These are phyloP conservation scores for Irena cyanogastra DNA, from an alignment of 2,113 vertebrate species.

Conservation along the genomic window DNA sequence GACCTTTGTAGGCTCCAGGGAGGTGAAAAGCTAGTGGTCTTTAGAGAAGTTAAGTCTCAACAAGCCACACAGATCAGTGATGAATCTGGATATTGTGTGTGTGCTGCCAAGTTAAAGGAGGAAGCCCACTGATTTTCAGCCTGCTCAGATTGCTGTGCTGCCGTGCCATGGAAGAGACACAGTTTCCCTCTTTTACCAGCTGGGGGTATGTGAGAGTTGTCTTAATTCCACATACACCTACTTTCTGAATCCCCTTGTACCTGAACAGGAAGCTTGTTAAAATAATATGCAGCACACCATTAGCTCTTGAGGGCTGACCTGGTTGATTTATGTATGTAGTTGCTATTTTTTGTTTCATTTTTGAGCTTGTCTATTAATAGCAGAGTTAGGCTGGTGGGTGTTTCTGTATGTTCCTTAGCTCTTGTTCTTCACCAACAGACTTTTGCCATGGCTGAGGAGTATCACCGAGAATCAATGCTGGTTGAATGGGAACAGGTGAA, in stretches of 20 bases:
- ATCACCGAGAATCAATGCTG: constrained; percentile 96
- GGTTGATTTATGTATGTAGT: background rate
- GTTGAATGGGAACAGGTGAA: constrained; percentile 99
- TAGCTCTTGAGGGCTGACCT: background rate
- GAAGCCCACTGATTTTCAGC: background rate
- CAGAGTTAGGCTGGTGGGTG: background rate
- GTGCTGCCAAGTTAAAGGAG: background rate
- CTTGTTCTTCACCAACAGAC: constrained; percentile 73
- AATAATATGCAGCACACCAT: background rate
- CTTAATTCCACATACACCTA: background rate
- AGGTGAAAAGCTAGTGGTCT: background rate
- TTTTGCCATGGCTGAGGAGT: constrained; percentile 94
- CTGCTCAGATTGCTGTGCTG: background rate
- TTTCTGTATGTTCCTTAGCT: background rate
- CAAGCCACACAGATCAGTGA: rapidly evolving
- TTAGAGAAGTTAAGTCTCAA: background rate
- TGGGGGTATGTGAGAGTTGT: background rate
- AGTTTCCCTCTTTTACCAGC: background rate
- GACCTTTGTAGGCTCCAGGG: background rate
- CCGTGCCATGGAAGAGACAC: background rate
- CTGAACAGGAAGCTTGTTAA: background rate
- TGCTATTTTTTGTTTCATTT: background rate
- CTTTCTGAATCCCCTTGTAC: background rate
- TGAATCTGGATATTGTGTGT: background rate
- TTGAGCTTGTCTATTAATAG: background rate